These are phyloP conservation scores for Ammospiza nelsoni DNA, from an alignment of 2,113 vertebrate genomes.

Conservation along the genomic window DNA sequence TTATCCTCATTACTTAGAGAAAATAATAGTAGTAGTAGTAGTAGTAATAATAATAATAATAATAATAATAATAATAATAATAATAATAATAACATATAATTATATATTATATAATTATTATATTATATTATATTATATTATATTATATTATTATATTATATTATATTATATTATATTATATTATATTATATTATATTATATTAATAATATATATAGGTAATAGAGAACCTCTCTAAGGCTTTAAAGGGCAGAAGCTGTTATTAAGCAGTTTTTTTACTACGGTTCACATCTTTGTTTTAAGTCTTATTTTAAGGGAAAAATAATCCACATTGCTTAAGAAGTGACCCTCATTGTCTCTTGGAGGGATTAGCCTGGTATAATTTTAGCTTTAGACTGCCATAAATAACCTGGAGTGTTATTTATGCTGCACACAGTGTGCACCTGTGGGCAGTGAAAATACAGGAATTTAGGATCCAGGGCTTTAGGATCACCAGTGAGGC, in stretches of 20 bases:
- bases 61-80: too few species aligned
- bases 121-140: too few species aligned
- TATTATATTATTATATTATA: too few species aligned
- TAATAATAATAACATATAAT: too few species aligned
- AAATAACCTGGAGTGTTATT: not conserved
- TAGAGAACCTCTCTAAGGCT: not conserved
- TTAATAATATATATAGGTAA: not conserved
- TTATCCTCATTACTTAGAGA: not conserved
- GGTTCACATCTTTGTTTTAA: not conserved
- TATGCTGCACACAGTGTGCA: not conserved
- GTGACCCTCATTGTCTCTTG: not conserved
- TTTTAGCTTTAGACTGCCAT: not conserved
- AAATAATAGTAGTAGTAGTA: not conserved
- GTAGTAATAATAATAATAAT: too few species aligned
- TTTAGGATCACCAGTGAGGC: not conserved
- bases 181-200: too few species aligned
- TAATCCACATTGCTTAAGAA: not conserved
- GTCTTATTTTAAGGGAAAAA: not conserved
- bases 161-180: too few species aligned
- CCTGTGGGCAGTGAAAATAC: not conserved
- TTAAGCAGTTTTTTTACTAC: not conserved
- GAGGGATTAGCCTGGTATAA: not conserved
- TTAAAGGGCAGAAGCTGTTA: not conserved
- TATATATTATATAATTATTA: too few species aligned
- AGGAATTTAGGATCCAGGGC: not conserved